These are phyloP conservation scores for Meda fulgida DNA, from an alignment of 2,797 vertebrate species.

Conservation along the genomic window DNA sequence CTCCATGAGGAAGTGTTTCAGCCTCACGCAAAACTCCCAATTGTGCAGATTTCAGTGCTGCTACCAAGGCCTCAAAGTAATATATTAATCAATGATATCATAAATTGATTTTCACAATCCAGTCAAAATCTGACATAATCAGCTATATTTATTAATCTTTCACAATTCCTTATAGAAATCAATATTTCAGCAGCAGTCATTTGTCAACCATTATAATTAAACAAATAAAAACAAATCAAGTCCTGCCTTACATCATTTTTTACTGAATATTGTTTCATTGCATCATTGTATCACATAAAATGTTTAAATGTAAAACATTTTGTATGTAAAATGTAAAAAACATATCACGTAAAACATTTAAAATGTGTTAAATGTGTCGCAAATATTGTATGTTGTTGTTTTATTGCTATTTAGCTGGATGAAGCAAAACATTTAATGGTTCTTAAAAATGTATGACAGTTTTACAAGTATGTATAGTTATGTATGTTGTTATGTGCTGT, in stretches of 20 bases:
- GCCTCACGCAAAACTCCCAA: background rate
- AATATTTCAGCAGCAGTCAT: background rate
- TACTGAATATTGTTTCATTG: background rate
- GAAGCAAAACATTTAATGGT: background rate
- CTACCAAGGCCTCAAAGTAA: background rate
- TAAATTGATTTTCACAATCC: background rate
- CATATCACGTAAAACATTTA: too few species aligned
- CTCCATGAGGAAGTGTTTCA: background rate
- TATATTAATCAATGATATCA: background rate
- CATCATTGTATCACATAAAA: background rate
- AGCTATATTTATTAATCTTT: background rate
- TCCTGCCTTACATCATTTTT: too few species aligned
- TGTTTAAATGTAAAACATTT: too few species aligned
- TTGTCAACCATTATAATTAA: too few species aligned
- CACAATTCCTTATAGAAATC: too few species aligned
- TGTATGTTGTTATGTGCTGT: too few species aligned
- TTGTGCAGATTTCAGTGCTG: background rate
- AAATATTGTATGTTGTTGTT: background rate
- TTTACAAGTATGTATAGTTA: background rate
- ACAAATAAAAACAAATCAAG: background rate
- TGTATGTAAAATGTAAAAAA: too few species aligned
- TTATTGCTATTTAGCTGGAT: background rate
- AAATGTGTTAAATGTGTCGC: background rate
- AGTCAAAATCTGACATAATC: background rate
- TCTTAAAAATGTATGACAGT: background rate